Evolutionary conservation across 2,113 vertebrate genomes (phyloP).

Genomic region (Neolamprologus variostigma): DNA sequence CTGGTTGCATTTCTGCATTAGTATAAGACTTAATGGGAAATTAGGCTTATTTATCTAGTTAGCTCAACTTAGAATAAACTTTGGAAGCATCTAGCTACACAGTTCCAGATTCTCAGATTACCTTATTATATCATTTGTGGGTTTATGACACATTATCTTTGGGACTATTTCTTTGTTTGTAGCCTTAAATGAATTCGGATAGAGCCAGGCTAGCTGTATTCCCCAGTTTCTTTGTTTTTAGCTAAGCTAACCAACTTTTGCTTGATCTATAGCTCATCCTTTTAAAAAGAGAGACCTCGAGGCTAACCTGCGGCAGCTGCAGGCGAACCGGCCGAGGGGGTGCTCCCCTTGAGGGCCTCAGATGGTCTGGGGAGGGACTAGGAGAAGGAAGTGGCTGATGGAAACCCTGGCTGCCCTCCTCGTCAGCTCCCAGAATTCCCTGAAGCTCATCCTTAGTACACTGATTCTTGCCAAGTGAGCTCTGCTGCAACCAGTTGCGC

Average conservation of each 20-base stretch:
- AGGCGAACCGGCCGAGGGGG: neutral
- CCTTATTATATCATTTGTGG: neutral
- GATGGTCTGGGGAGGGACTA: constrained; percentile 53
- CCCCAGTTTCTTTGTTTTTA: neutral
- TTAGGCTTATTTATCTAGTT: neutral
- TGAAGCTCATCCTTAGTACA: constrained; percentile 62
- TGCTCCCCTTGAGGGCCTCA: constrained; percentile 12
- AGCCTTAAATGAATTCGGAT: neutral
- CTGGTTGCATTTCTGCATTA: neutral
- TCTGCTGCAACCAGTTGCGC: constrained; percentile 95
- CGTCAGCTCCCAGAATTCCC: constrained; percentile 55
- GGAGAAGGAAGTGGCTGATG: constrained; percentile 30
- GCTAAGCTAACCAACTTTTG: neutral
- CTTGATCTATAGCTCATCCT: neutral
- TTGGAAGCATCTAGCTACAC: neutral
- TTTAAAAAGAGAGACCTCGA: neutral
- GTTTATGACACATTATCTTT: neutral
- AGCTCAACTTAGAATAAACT: neutral
- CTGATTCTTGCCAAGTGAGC: constrained; percentile 60
- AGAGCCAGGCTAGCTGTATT: neutral
- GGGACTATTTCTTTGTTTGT: neutral
- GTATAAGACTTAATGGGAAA: neutral
- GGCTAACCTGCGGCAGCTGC: constrained; percentile 42
- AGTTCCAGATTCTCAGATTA: neutral
- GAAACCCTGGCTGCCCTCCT: constrained; percentile 44